These are phyloP conservation scores for Pterois miles DNA, from an alignment of 2,797 vertebrate species.

Conservation along the genomic window DNA sequence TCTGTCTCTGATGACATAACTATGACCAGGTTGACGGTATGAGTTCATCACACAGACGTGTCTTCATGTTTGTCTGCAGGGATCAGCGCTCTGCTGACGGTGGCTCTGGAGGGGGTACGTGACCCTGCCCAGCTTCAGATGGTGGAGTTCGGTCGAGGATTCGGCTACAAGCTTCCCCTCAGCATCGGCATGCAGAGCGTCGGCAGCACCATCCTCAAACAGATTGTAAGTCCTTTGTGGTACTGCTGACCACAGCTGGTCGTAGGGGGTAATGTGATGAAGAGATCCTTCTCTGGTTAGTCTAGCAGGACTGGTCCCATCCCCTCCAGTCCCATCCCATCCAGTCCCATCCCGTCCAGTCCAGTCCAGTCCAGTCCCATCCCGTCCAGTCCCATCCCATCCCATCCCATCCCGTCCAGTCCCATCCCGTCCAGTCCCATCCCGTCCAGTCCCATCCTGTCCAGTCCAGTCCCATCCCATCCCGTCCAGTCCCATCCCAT, in stretches of 20 bases:
- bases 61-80: constrained; percentile 68
- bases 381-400: no score
- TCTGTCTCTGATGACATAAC: neutral
- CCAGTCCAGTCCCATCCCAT: no score
- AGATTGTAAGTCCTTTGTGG: constrained; percentile 85
- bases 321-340: no score
- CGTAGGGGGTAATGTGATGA: no score
- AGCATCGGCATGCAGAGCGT: constrained; percentile 83
- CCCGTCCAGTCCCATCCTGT: no score
- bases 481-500: no score
- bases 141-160: constrained; percentile 92
- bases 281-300: no score
- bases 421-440: no score
- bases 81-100: constrained; percentile 83
- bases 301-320: no score
- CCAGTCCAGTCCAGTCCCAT: no score
- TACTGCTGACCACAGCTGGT: neutral
- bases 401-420: no score
- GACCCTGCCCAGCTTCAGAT: constrained; percentile 82
- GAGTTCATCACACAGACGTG: neutral
- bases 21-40: neutral
- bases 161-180: constrained; percentile 84
- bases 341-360: no score
- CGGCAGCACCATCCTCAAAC: constrained; percentile 79
- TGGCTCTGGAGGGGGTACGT: constrained; percentile 84